phyloP scores from a whole-genome alignment of 2,888 invertebrate species.

The Drosophila lacicola region DNA sequence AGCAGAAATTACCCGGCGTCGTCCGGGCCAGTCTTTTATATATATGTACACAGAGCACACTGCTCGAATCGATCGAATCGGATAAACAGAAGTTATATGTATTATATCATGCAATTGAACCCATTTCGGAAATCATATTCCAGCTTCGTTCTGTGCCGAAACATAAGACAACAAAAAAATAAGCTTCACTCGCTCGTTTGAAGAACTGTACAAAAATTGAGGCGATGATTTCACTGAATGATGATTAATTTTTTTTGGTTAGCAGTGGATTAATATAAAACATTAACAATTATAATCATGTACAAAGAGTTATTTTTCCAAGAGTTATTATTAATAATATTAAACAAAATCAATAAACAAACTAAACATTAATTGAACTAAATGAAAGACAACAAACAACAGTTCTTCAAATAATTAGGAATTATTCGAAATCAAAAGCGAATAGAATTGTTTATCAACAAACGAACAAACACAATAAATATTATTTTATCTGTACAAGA shows the following conservation, averaged over 20 bases:
- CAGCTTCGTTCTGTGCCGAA: slow-evolving; percentile 48
- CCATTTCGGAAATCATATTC: slow-evolving; percentile 62
- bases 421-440: slow-evolving; percentile 22
- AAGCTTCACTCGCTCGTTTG: slow-evolving; percentile 56
- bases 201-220: slow-evolving; percentile 70
- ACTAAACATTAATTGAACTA: background rate
- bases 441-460: slow-evolving; percentile 55
- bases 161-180: background rate
- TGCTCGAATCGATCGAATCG: slow-evolving; percentile 14
- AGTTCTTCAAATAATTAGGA: slow-evolving; percentile 41
- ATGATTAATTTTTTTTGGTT: slow-evolving; percentile 60
- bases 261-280: slow-evolving; percentile 77
- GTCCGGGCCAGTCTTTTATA: background rate
- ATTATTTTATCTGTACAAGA: slow-evolving; percentile 74
- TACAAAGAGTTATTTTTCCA: slow-evolving; percentile 67
- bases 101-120: slow-evolving; percentile 40
- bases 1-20: too few relatives aligned
- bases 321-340: slow-evolving; percentile 54
- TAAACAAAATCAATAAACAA: slow-evolving; percentile 11
- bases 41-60: background rate
- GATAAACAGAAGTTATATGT: slow-evolving; percentile 6
- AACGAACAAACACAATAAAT: slow-evolving; percentile 74
- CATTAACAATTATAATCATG: slow-evolving; percentile 78
- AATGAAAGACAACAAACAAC: slow-evolving; percentile 60
- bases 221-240: slow-evolving; percentile 52